Conservation (phyloP, 2,888 invertebrate genomes). For the Cremastinae sp. region DNA sequence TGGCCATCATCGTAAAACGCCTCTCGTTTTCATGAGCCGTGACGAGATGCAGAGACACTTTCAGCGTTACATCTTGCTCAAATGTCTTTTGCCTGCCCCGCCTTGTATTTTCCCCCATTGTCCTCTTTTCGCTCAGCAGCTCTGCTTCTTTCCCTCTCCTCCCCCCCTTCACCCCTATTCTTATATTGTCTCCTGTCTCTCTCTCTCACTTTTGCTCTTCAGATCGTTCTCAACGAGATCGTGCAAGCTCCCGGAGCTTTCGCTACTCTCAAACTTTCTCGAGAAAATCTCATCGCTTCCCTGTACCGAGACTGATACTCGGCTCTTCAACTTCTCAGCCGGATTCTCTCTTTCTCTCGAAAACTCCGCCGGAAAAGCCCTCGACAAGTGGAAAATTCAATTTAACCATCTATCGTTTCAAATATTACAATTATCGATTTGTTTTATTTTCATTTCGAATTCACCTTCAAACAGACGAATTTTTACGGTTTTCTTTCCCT, state of each 20-base stretch:
- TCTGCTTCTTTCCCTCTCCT: not conserved
- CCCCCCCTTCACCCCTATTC: conserved; percentile 25
- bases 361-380: not conserved
- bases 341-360: conserved; percentile 11
- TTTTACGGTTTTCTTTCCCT: no score
- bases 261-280: conserved; percentile 34
- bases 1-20: conserved; percentile 79
- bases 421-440: no score
- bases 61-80: conserved; percentile 76
- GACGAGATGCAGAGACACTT: conserved; percentile 73
- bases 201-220: conserved; percentile 30
- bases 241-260: conserved; percentile 33
- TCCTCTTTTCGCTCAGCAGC: conserved; percentile 46
- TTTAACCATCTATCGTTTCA: no score
- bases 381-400: not conserved
- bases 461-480: no score
- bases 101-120: conserved; percentile 32
- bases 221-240: conserved; percentile 23
- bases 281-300: conserved; percentile 38
- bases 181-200: no score
- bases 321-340: conserved; percentile 10
- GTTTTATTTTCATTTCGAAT: no score
- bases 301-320: conserved; percentile 40
- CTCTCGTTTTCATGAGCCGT: conserved; percentile 77
- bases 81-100: conserved; percentile 64